phyloP scores from a whole-genome alignment of 2,888 invertebrate genomes.

The Agrochola macilenta region DNA sequence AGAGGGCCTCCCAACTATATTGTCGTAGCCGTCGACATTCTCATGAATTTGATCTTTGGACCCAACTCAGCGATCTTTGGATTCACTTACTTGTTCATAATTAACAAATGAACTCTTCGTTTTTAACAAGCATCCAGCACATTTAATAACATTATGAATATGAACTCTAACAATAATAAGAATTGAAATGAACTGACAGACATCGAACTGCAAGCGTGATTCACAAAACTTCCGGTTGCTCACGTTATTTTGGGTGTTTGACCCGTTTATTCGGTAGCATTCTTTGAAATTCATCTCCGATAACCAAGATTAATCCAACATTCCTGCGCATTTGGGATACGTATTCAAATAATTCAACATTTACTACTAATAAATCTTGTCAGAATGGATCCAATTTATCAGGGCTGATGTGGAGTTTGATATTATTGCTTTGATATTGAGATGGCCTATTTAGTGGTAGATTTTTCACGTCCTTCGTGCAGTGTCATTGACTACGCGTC shows the following conservation, averaged over 20 bases:
- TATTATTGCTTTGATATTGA: conserved; percentile 64
- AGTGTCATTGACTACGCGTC: conserved; percentile 73
- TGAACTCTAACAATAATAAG: conserved; percentile 18
- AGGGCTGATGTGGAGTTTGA: conserved; percentile 53
- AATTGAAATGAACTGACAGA: conserved; percentile 63
- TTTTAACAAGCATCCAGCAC: conserved; percentile 23
- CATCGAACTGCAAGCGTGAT: conserved; percentile 76
- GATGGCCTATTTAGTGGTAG: conserved; percentile 67
- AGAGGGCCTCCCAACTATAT: conserved; percentile 47
- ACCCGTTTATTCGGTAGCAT: conserved; percentile 77
- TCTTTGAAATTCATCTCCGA: conserved; percentile 74
- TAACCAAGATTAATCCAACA: conserved; percentile 71
- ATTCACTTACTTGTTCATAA: conserved; percentile 17
- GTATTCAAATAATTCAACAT: conserved; percentile 64
- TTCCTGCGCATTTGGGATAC: conserved; percentile 57
- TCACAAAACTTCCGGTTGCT: conserved; percentile 80
- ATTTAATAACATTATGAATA: conserved; percentile 46
- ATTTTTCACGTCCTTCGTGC: conserved; percentile 72
- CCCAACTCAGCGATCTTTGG: conserved; percentile 17
- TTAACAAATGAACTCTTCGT: conserved; percentile 30
- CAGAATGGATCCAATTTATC: conserved; percentile 64
- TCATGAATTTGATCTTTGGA: conserved; percentile 32
- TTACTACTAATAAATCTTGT: conserved; percentile 68
- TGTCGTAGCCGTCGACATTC: conserved; percentile 22
- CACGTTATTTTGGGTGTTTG: conserved; percentile 79